Evolutionary conservation across 2,797 vertebrate genomes (phyloP), one percentile per base, ranked within the genome.

Genomic region (Micromesistius poutassou): DNA sequence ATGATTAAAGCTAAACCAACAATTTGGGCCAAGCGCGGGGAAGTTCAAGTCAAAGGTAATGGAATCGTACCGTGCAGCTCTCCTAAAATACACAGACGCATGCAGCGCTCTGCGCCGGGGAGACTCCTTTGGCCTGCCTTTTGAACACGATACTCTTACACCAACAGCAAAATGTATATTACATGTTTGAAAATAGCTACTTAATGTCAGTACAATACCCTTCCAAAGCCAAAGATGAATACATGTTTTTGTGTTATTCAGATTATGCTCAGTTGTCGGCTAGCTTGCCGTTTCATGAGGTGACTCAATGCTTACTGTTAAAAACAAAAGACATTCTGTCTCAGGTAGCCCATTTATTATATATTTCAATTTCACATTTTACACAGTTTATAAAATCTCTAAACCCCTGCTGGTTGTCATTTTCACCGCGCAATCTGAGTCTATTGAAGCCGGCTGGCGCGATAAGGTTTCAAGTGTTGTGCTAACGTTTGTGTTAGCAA

Each of bases 1-100:
- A 73, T 84, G 84, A 87, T 86, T 84, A 86, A 84, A 88, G 85
- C 78, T 76, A 79, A 82, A 81, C 76, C 85, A 85, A 86, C 79
- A 82, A 1, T 70, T 75, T 71, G 30, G 62, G 72, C 6, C 33
- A 1, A 72, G 19, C 3, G 3, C 42, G 72, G 74, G 76, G 40
- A 78, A 73, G 78, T 83, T 74, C 16, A 36, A 70, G 66, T 70
- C 66, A 70, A 70, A 28, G 28, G n/a, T 28, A 30, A 28, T 30
- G n/a, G n/a, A 13, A 10, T 30, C 9, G 66, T 30, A 22, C 50
- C 19, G 13, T 14, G 13, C 12, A 13, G 16, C 42, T 1, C 14
- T 46, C 42, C 14, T 13, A 46, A 46, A 19, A 46, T 46, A 46
- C 42, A 14, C 42, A 14, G 42, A 14, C 9, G 36, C 36, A 38